Conservation (phyloP, 2,113 vertebrate genomes). For the Rhynchomys soricoides region DNA sequence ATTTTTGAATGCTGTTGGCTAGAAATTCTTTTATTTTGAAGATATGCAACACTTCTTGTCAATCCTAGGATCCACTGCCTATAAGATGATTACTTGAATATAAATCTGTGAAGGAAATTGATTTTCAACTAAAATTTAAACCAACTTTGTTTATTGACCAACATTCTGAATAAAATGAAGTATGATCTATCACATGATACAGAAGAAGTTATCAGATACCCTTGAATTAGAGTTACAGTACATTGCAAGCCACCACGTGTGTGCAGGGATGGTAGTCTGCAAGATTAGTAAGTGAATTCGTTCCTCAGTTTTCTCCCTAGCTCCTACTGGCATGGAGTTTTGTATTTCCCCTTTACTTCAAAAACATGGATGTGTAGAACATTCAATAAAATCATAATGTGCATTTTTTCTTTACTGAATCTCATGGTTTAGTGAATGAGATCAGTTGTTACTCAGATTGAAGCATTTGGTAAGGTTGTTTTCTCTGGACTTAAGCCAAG, state of each 20-base stretch:
- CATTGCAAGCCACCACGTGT: neutral
- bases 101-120: neutral
- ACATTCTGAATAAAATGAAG: neutral
- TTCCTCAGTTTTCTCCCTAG: neutral
- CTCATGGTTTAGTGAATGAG: neutral
- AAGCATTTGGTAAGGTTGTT: neutral
- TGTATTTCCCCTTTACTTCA: neutral
- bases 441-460: neutral
- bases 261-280: accelerated
- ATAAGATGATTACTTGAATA: neutral
- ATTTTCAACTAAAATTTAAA: neutral
- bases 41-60: neutral
- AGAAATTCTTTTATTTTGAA: neutral
- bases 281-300: neutral
- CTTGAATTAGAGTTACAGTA: neutral
- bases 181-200: accelerated
- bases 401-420: neutral
- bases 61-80: neutral
- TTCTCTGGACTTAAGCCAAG: neutral
- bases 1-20: neutral
- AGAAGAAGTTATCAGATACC: neutral
- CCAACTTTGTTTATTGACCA: neutral
- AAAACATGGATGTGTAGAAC: neutral
- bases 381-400: neutral
- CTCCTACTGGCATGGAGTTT: neutral